phyloP scores from a whole-genome alignment of 2,113 vertebrate genomes.

The Bos javanicus region DNA sequence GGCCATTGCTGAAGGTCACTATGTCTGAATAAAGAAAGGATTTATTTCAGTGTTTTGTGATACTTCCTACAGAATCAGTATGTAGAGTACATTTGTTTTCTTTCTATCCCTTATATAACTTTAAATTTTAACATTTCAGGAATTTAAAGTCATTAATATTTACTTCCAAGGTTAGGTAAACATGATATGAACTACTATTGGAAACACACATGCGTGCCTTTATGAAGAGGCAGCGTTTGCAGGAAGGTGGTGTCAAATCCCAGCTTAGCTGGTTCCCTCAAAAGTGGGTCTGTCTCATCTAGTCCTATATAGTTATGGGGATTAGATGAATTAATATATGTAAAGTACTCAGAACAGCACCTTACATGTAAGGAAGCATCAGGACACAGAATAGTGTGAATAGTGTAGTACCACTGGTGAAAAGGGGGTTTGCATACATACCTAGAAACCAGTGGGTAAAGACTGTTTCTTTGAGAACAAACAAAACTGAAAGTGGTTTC shows the following conservation, averaged over 20 bases:
- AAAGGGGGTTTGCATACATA: background rate
- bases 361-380: background rate
- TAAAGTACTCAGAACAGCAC: background rate
- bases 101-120: background rate
- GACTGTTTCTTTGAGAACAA: background rate
- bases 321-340: background rate
- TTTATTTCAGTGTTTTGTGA: background rate
- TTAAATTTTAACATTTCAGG: background rate
- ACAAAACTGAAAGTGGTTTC: background rate
- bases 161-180: background rate
- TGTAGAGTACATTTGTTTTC: background rate
- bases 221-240: background rate
- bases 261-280: background rate
- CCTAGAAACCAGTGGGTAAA: background rate
- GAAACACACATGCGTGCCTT: background rate
- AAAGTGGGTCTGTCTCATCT: background rate
- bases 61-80: background rate
- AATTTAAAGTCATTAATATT: conserved; percentile 3
- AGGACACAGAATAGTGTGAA: background rate
- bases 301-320: background rate
- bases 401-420: background rate
- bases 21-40: background rate
- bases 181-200: background rate
- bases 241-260: background rate
- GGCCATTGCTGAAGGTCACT: background rate